phyloP scores from a whole-genome alignment of 2,797 vertebrate genomes.

The Lepilemur septentrionalis region DNA sequence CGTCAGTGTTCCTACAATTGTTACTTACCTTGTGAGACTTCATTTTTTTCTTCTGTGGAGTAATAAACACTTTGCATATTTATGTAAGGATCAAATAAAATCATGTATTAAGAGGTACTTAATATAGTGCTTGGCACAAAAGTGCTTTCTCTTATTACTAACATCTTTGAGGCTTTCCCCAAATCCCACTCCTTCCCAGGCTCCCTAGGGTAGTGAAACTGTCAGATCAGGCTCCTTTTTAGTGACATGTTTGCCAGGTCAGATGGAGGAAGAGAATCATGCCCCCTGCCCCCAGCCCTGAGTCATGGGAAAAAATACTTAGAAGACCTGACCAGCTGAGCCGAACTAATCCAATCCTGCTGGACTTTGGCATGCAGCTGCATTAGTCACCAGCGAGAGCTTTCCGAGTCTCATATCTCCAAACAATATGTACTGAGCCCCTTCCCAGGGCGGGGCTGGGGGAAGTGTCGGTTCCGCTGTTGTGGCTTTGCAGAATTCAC shows the following conservation, averaged over 20 bases:
- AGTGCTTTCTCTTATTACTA: background rate
- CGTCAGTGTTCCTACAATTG: background rate
- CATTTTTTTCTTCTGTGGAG: background rate
- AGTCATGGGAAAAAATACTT: constrained; percentile 80
- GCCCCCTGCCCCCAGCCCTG: constrained; percentile 41
- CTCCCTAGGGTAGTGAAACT: background rate
- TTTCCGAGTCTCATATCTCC: background rate
- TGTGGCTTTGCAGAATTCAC: background rate
- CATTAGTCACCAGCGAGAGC: constrained; percentile 63
- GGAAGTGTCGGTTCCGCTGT: background rate
- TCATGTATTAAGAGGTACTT: background rate
- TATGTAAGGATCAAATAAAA: background rate
- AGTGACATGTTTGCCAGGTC: constrained; percentile 49
- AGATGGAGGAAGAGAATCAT: constrained; percentile 63
- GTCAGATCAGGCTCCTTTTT: constrained; percentile 26
- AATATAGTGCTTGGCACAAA: background rate
- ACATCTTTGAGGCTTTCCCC: background rate
- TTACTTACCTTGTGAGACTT: background rate
- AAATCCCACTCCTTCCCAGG: background rate
- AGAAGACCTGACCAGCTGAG: constrained; percentile 66
- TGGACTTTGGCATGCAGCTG: constrained; percentile 67
- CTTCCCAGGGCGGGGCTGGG: constrained; percentile 3
- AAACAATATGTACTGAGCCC: background rate
- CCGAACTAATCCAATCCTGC: constrained; percentile 74
- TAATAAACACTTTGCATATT: background rate